phyloP scores from a whole-genome alignment of 2,888 invertebrate genomes.

The Desoria tigrina region DNA sequence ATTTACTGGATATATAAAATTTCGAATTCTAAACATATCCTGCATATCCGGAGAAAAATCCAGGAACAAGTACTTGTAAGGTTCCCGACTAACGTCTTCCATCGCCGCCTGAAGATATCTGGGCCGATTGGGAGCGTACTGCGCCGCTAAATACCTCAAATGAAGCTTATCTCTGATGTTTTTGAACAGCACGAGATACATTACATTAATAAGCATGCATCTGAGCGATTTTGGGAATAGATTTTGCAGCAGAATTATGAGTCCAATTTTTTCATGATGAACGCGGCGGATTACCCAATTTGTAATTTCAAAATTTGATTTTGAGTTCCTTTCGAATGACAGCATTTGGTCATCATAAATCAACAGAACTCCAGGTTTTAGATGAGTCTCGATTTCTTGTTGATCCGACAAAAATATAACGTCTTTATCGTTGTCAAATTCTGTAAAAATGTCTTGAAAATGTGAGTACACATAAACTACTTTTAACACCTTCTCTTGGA shows the following conservation, averaged over 20 bases:
- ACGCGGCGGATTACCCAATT: not conserved
- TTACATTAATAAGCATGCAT: not conserved
- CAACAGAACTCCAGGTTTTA: not conserved
- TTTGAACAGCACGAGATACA: conserved; percentile 3
- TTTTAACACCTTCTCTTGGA: not conserved
- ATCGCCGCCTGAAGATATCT: not conserved
- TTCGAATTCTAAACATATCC: not conserved
- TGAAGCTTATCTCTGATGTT: not conserved
- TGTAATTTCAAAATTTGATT: not conserved
- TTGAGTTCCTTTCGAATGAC: not conserved
- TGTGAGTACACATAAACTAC: conserved; percentile 12
- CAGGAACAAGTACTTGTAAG: not conserved
- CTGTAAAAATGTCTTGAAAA: conserved; percentile 1
- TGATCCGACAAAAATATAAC: not conserved
- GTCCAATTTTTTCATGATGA: not conserved
- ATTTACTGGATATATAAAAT: not conserved
- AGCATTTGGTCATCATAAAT: conserved; percentile 6
- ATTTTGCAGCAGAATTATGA: not conserved
- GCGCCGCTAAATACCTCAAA: not conserved
- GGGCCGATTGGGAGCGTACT: not conserved
- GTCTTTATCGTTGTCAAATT: not conserved
- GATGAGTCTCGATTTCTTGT: not conserved
- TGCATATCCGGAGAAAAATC: not conserved
- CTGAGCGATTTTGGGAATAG: not conserved
- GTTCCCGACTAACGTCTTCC: not conserved